Percentiles rank a stretch among this genome's conserved stretches.
phyloP scores from a whole-genome alignment of 2,113 vertebrate species.

The Tauraco erythrolophus region DNA sequence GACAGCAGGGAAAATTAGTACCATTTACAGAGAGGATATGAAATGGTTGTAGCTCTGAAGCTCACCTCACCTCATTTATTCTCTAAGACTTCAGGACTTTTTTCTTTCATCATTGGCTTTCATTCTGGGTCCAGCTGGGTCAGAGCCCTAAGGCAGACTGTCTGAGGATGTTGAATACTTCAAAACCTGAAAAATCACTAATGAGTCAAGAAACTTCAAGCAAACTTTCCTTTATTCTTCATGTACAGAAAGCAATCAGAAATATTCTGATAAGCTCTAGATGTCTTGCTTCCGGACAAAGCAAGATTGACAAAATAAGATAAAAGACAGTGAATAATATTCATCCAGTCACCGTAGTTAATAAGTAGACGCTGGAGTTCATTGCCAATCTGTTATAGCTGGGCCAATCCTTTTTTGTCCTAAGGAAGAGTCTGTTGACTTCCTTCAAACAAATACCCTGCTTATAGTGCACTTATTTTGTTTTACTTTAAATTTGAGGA shows the following conservation, averaged over 20 bases:
- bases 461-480: background rate
- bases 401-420: background rate
- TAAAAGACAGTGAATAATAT: background rate
- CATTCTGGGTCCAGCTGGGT: background rate
- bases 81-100: background rate
- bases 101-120: background rate
- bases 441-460: background rate
- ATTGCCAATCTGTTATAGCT: background rate
- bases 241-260: background rate
- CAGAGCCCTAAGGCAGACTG: background rate
- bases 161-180: background rate
- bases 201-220: background rate
- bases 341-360: background rate
- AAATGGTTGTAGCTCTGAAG: background rate
- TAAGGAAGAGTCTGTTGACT: background rate
- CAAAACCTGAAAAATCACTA: background rate
- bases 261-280: background rate
- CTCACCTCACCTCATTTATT: background rate
- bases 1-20: background rate
- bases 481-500: background rate
- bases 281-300: background rate
- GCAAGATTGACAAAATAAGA: background rate
- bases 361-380: background rate
- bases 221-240: background rate
- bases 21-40: background rate